These are phyloP conservation scores for Eumacrocentrus americanus DNA, from an alignment of 2,888 invertebrate species.

Conservation along the genomic window DNA sequence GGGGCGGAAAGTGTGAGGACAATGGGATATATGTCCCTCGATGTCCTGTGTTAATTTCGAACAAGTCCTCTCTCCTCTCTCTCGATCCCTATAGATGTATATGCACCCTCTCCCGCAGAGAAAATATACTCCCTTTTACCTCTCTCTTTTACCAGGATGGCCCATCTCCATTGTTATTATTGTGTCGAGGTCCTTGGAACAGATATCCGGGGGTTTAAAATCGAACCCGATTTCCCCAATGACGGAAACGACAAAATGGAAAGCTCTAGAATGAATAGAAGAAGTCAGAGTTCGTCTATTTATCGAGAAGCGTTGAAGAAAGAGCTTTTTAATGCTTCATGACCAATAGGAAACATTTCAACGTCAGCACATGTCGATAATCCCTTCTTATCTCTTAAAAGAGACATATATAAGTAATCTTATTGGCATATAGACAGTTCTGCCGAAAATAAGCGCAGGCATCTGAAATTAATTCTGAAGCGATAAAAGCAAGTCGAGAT, in stretches of 20 bases:
- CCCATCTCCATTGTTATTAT: constrained; percentile 52
- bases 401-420: too few species aligned
- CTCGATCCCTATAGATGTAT: constrained; percentile 19
- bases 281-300: too few species aligned
- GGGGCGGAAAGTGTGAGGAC: constrained; percentile 39
- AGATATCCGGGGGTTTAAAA: constrained; percentile 57
- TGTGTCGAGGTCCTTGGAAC: constrained; percentile 48
- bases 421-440: too few species aligned
- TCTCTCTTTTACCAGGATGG: constrained; percentile 26
- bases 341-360: too few species aligned
- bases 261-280: too few species aligned
- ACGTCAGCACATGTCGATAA: too few species aligned
- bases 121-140: constrained; percentile 26
- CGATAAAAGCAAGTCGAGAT: too few species aligned
- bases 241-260: background rate
- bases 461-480: too few species aligned
- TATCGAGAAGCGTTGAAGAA: too few species aligned
- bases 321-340: too few species aligned
- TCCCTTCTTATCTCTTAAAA: too few species aligned
- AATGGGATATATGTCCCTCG: constrained; percentile 45
- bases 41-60: constrained; percentile 54
- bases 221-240: constrained; percentile 41
- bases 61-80: constrained; percentile 30
- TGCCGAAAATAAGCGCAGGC: too few species aligned
- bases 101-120: constrained; percentile 24